Evolutionary conservation across 2,113 vertebrate species (phyloP), one percentile per base, ranked within the genome.

Genomic region (Melanerpes formicivorus): DNA sequence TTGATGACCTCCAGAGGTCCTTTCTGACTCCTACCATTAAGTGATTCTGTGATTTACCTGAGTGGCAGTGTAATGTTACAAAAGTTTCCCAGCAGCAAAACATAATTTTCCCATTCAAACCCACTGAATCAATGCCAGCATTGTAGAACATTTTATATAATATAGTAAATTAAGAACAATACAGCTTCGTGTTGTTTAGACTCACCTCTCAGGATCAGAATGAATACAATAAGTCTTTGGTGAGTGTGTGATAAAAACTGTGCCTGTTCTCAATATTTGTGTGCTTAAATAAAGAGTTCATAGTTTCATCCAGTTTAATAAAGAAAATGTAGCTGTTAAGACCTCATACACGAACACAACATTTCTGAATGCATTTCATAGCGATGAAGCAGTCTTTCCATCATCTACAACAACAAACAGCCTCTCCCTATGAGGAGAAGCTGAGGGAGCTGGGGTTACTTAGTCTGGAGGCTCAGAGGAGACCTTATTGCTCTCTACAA

Each of bases 51-150:
- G 87, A 50, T 88, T 88, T 91, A 22, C 87, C 54, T 89, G 56
- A 7, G 16, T 69, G 17, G 16, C n/a, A 27, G 8, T 52, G 72
- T 66, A 81, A 89, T 80, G 1, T 62, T 71, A 11, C 72, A 46
- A 48, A 63, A 66, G 50, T 73, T 86, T 90, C 85, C 30, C 30
- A 83, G 46, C 25, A 88, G 14, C n/a, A 64, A 67, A 83, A 79
- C 17, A 54, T 37, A 60, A 46, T 88, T 85, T 76, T 83, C 27
- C 34, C 29, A 74, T 74, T 88, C 58, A 87, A 63, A 67, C 8
- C 87, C 85, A 60, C n/a, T 65, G 77, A 92, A 87, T n/a, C 75
- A 85, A 76, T 81, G 54, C 23, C 40, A 80, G 54, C 15, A 30
- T 30, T 82, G 26, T 37, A 34, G 19, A 64, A 59, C 4, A 52